A percentile compares a stretch with the other conserved stretches of the same genome.
These are phyloP conservation scores for Noctilio leporinus DNA, from an alignment of 2,113 vertebrate species.

Conservation along the genomic window DNA sequence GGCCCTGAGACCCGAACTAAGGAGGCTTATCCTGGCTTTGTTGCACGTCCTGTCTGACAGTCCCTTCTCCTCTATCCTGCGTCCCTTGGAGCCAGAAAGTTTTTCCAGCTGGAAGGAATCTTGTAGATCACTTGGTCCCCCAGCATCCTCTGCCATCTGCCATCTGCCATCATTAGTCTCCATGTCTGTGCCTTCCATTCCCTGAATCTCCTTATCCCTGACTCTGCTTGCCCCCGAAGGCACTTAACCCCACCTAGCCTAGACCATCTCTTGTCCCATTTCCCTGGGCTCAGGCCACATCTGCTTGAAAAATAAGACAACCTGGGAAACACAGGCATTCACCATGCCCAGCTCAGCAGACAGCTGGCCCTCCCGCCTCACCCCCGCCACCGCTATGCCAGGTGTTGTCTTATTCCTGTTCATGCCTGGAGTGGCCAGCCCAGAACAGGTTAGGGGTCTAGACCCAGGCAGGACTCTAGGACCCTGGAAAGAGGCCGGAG, in stretches of 20 bases:
- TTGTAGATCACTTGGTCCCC: not conserved
- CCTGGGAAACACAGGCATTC: not conserved
- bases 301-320: not conserved
- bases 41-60: not conserved
- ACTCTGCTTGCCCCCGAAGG: not conserved
- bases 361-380: not conserved
- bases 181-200: not conserved
- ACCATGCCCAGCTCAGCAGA: not conserved
- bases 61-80: not conserved
- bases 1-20: not conserved
- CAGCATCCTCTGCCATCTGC: not conserved
- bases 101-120: conserved; percentile 3
- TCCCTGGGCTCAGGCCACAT: not conserved
- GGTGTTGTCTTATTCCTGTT: not conserved
- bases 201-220: not conserved
- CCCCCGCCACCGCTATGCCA: not conserved
- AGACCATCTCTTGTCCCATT: not conserved
- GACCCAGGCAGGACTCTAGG: not conserved
- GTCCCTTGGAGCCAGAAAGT: not conserved
- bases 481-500: not conserved
- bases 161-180: not conserved
- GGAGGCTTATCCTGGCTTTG: not conserved
- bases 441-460: not conserved
- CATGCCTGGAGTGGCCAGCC: not conserved
- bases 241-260: not conserved